These are phyloP conservation scores for Panopea generosa DNA, from an alignment of 2,888 invertebrate genomes.

Conservation along the genomic window DNA sequence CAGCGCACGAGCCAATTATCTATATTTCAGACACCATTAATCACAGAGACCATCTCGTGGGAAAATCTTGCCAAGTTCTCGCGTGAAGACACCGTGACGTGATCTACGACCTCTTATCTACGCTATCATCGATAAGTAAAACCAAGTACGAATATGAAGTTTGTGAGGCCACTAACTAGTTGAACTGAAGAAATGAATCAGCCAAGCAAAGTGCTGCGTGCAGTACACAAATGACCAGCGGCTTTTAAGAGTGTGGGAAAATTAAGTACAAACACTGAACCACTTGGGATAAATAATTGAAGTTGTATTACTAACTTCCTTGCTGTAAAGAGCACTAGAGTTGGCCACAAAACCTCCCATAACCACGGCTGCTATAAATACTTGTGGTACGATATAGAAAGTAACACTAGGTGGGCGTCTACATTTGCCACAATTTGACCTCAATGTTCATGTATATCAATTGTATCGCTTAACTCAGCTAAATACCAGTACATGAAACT, in stretches of 20 bases:
- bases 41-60: slow-evolving; percentile 52
- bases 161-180: neutral
- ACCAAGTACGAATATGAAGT: slow-evolving; percentile 5
- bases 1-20: slow-evolving; percentile 43
- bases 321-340: too few species aligned
- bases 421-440: neutral
- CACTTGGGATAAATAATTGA: neutral
- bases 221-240: too few species aligned
- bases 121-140: slow-evolving; percentile 17
- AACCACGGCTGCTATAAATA: too few species aligned
- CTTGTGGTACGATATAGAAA: too few species aligned
- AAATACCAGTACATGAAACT: neutral
- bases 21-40: slow-evolving; percentile 54
- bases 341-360: too few species aligned
- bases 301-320: too few species aligned
- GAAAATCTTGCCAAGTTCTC: slow-evolving; percentile 51
- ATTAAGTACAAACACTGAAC: neutral
- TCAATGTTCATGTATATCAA: neutral
- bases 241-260: neutral
- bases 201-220: too few species aligned
- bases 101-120: slow-evolving; percentile 49
- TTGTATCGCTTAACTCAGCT: neutral
- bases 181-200: neutral
- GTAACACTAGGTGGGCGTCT: neutral
- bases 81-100: slow-evolving; percentile 56